Percentiles rank a stretch among this genome's conserved stretches.
Conservation (phyloP, 2,113 vertebrate species). For the Siphamia tubifer region DNA sequence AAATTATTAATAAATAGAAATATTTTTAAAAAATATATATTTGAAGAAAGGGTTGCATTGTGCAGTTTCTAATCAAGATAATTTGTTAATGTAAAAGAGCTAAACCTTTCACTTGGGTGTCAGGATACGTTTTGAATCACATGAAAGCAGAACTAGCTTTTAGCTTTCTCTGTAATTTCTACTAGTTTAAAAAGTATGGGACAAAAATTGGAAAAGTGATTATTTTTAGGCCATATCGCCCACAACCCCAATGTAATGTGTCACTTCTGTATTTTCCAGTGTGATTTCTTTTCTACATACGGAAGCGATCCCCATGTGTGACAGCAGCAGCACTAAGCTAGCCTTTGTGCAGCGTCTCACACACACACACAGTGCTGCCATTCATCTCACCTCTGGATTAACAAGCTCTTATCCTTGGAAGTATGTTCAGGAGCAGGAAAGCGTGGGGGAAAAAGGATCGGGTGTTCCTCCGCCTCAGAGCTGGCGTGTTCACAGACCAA, state of each 20-base stretch:
- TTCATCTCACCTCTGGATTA: slow-evolving; percentile 76
- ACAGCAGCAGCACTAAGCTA: slow-evolving; percentile 58
- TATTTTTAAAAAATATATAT: too few species aligned
- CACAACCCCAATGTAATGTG: neutral
- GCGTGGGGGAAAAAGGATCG: slow-evolving; percentile 1
- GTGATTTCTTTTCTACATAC: slow-evolving; percentile 15
- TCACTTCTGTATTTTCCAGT: neutral
- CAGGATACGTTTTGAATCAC: too few species aligned
- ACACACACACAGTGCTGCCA: slow-evolving; percentile 61
- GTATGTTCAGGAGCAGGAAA: slow-evolving; percentile 56
- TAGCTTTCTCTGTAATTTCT: too few species aligned
- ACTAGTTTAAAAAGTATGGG: too few species aligned
- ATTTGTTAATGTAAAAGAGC: too few species aligned
- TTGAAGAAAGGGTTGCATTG: too few species aligned
- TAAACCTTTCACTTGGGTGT: too few species aligned
- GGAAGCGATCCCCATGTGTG: slow-evolving; percentile 17
- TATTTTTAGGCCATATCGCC: too few species aligned
- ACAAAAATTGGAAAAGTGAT: too few species aligned
- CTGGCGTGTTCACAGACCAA: neutral
- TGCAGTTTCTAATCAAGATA: too few species aligned
- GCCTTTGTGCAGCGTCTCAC: slow-evolving; percentile 57
- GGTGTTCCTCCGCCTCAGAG: slow-evolving; percentile 13
- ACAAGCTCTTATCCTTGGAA: slow-evolving; percentile 65
- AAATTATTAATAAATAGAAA: too few species aligned
- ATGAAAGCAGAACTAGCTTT: too few species aligned